phyloP scores from a whole-genome alignment of 2,888 invertebrate species.

The Lepidochrysops patricia region DNA sequence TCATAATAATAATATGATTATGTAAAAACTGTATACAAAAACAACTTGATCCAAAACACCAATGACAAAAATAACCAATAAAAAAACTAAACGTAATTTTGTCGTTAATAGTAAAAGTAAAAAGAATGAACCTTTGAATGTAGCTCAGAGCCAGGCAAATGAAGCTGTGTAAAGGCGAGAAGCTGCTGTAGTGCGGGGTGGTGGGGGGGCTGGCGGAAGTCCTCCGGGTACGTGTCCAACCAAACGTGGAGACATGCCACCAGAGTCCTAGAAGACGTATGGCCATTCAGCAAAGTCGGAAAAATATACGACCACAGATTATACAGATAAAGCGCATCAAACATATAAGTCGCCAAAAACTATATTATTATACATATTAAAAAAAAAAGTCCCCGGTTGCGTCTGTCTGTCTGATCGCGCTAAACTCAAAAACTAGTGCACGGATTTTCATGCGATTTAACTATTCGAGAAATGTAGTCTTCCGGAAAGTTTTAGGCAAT shows the following conservation, averaged over 20 bases:
- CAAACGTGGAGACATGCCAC: constrained; percentile 95
- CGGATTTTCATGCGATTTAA: too few species aligned
- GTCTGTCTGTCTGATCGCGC: too few species aligned
- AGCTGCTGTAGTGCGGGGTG: constrained; percentile 87
- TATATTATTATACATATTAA: too few species aligned
- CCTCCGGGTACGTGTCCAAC: constrained; percentile 98
- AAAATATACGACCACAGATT: too few species aligned
- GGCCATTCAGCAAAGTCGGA: not conserved
- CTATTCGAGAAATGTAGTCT: too few species aligned
- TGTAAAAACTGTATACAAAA: not conserved
- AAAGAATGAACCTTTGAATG: constrained; percentile 74
- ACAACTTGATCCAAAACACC: not conserved
- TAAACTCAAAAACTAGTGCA: too few species aligned
- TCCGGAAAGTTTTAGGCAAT: too few species aligned
- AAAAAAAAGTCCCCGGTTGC: too few species aligned
- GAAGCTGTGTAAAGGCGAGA: constrained; percentile 87
- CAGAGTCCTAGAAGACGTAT: constrained; percentile 77
- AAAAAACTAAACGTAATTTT: not conserved
- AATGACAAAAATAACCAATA: not conserved
- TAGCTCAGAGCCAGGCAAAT: constrained; percentile 89
- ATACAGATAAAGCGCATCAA: not conserved
- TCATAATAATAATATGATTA: not conserved
- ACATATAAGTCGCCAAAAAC: too few species aligned
- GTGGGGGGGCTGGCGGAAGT: constrained; percentile 87
- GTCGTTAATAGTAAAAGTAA: too few species aligned